Base-by-base conservation (phyloP, 2,113 vertebrate genomes). In the Choloepus hoffmanni region DNA sequence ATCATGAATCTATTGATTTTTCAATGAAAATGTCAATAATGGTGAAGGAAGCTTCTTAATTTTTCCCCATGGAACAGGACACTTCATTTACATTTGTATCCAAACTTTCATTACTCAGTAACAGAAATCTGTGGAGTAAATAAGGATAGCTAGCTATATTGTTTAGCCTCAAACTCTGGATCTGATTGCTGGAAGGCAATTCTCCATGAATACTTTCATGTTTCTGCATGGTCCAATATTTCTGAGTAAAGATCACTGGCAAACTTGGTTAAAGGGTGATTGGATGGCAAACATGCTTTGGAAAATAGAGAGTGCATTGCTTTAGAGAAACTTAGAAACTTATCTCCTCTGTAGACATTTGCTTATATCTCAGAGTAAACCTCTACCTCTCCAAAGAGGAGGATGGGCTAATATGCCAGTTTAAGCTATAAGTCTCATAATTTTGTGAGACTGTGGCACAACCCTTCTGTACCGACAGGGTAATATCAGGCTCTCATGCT, bases 21-120 rank as follows among this genome's bases (percentile, higher is more conserved):
- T 93, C 88, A 70, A 88, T 68, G 28, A 83, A 90, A 87, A 23
- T 53, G 14, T 68, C 62, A 94, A 60, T 63, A 89, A 77, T 60
- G 6, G 7, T 14, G 23, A 95, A 40, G 21, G 93, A 93, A 68
- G 18, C 21, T 95, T 67, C 90, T 62, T 87, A n/a, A 23, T 30
- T 58, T 93, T 81, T 58, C 23, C 23, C 13, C 13, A 40, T 89
- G 33, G 50, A 48, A 77, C 85, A 21, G 13, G 4, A 45, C 76
- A 30, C 7, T 62, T 62, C 30, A 24, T 94, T 89, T 89, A 55
- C 13, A 21, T 76, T 89, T n/a, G 36, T 30, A 13, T 21, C 21
- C 4, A 78, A 24, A 1, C 9, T 90, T 77, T 81, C 36, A 33
- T 40, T 96, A 55, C 45, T 77, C 11, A 76, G 72, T 78, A 73